Percentiles rank a stretch among this genome's conserved stretches.
These are phyloP conservation scores for Elmis aenea DNA, from an alignment of 2,888 invertebrate species.

Conservation along the genomic window DNA sequence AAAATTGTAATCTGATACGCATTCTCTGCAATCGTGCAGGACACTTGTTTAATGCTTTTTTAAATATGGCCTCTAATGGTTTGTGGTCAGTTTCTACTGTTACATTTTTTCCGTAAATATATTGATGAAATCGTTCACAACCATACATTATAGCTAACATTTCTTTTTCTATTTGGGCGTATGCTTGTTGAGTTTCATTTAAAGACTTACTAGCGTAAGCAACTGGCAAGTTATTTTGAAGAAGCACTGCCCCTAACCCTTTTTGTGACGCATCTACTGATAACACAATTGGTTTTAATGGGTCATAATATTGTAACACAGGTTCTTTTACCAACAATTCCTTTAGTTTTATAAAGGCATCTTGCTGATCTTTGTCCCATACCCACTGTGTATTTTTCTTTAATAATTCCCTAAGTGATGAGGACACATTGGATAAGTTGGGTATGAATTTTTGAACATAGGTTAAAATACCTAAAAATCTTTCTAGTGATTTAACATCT, in stretches of 20 bases:
- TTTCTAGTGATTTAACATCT: background rate
- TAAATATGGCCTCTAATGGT: slow-evolving; percentile 8
- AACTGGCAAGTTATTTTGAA: slow-evolving; percentile 31
- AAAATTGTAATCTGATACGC: too few species aligned
- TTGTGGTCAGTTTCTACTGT: too few species aligned
- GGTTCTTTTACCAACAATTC: background rate
- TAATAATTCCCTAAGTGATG: background rate
- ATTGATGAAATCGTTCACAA: background rate
- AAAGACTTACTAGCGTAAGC: slow-evolving; percentile 31
- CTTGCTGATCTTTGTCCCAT: background rate
- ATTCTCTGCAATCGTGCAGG: background rate
- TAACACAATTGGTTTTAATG: background rate
- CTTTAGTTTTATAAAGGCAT: background rate
- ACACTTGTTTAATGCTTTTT: slow-evolving; percentile 2
- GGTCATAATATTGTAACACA: background rate
- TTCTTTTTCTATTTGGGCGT: slow-evolving; percentile 40
- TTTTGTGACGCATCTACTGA: slow-evolving; percentile 1
- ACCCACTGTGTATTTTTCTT: background rate
- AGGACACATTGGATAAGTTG: background rate
- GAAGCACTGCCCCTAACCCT: slow-evolving; percentile 27
- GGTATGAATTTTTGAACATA: background rate
- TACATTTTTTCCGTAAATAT: slow-evolving; percentile 21
- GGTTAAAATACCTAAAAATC: slow-evolving; percentile 1
- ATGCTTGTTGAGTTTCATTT: slow-evolving; percentile 28
- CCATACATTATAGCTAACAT: slow-evolving; percentile 33